Percentiles rank a stretch among this genome's conserved stretches.
Conservation (phyloP, 2,888 invertebrate species). For the Pinctada fucata region DNA sequence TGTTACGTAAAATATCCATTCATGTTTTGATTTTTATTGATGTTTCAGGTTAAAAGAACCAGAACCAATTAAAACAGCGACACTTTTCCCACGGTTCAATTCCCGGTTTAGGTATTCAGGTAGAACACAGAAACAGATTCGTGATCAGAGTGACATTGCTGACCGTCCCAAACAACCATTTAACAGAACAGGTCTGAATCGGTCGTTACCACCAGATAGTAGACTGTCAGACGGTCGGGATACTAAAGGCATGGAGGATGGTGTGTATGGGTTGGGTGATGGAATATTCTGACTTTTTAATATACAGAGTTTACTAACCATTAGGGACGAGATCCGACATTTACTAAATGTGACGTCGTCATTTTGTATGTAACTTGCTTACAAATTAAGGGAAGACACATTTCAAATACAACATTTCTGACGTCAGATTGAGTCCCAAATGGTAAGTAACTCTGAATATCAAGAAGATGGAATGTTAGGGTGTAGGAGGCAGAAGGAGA, state of each 20-base stretch:
- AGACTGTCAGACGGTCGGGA: conserved; percentile 16
- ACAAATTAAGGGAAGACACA: too few relatives aligned
- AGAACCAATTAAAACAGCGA: conserved; percentile 46
- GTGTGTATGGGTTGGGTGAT: conserved; percentile 30
- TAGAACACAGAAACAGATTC: conserved; percentile 95
- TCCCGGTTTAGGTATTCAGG: conserved; percentile 97
- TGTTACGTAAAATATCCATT: too few relatives aligned
- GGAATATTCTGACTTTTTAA: too few relatives aligned
- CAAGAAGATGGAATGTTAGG: too few relatives aligned
- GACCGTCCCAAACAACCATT: conserved; percentile 84
- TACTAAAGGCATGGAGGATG: conserved; percentile 39
- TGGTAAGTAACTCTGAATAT: too few relatives aligned
- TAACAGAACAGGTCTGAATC: conserved; percentile 33
- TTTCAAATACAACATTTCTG: too few relatives aligned
- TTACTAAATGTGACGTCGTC: too few relatives aligned
- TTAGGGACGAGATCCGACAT: too few relatives aligned
- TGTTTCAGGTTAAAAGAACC: conserved; percentile 53
- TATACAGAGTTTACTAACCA: too few relatives aligned
- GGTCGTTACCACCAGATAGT: conserved; percentile 43
- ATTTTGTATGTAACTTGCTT: too few relatives aligned
- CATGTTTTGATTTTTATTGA: background rate
- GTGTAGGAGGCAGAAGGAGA: too few relatives aligned
- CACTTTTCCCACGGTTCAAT: conserved; percentile 73
- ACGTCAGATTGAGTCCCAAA: too few relatives aligned
- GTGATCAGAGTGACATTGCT: conserved; percentile 85